Evolutionary conservation across 2,797 vertebrate genomes (phyloP).

Genomic region (Melanotaenia pygmaea): DNA sequence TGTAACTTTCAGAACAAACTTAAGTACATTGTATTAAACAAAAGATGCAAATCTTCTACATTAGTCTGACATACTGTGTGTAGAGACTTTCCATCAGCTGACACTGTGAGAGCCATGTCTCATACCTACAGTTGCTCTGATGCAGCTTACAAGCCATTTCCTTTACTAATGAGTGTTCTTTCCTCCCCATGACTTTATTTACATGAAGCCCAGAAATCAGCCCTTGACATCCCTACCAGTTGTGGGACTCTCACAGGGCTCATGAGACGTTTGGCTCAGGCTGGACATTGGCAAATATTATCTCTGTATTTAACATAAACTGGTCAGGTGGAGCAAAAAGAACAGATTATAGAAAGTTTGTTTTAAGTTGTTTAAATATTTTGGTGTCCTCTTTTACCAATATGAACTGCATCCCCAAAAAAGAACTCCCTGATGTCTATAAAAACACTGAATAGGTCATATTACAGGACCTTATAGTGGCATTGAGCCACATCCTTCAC

Average conservation of each 20-base stretch:
- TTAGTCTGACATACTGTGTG: too few relatives aligned
- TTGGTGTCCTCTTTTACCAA: neutral
- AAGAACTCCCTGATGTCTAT: neutral
- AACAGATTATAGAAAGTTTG: constrained; percentile 7
- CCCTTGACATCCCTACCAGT: constrained; percentile 40
- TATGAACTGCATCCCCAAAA: neutral
- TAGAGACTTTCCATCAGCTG: neutral
- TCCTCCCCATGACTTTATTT: constrained; percentile 39
- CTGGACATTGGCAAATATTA: neutral
- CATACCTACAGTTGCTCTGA: constrained; percentile 27
- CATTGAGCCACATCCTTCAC: constrained; percentile 34
- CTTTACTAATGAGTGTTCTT: constrained; percentile 51
- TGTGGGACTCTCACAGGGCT: constrained; percentile 7
- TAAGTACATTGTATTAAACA: neutral
- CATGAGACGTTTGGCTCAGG: neutral
- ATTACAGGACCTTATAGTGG: neutral
- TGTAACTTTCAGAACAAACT: neutral
- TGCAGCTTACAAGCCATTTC: constrained; percentile 38
- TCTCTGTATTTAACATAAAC: neutral
- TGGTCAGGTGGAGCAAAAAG: constrained; percentile 1
- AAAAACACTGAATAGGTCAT: neutral
- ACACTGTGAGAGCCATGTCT: constrained; percentile 6
- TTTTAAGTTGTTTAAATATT: constrained; percentile 9
- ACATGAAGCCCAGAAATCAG: constrained; percentile 24
- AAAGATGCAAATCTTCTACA: neutral